Base-by-base conservation (phyloP, 1,140 invertebrate genomes). In the Apocrypta bakeri region DNA sequence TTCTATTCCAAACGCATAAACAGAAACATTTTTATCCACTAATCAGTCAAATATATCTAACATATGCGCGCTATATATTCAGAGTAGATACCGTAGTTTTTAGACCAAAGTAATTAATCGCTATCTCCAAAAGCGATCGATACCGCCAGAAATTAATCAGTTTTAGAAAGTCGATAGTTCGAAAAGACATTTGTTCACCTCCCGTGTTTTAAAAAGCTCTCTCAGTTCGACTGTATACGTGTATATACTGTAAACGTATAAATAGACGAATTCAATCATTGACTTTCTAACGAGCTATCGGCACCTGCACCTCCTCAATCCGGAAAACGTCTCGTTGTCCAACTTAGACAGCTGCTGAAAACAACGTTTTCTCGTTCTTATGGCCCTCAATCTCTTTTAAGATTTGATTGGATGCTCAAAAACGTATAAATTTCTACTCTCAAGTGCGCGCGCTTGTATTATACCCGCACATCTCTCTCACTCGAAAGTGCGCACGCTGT, bases 271-370 rank as follows among this genome's bases (percentile, higher is more conserved):
- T 29, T 11, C 48, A 61, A 81, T 81, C 66, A 81, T 75, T 75
- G n/a, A 81, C 79, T 81, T 81, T 81, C 79, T 81, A 75, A 81
- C 25, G 29, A 79, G n/a, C n/a, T n/a, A n/a, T n/a, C n/a, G n/a
- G n/a, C n/a, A n/a, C 4, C 27, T 24, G 17, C 33, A 37, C 33
- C 27, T 68, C 24, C 2, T 24, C 25, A 4, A 4, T 2, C 31
- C n/a, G 0, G 31, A 11, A 33, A 14, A 11, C 25, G 3, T 37
- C 17, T 42, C 17, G 1, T n/a, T n/a, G n/a, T n/a, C n/a, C n/a
- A n/a, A n/a, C n/a, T n/a, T n/a, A n/a, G 48, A 7, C 72, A 40
- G 42, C 25, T 74, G 21, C 17, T 0, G 0, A 12, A 27, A 31
- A 63, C n/a, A 25, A 64, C 61, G 12, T 73, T 80, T 80, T 73